Percentiles rank a stretch among this genome's conserved stretches.
Evolutionary conservation across 2,113 vertebrate genomes (phyloP).

Genomic region (Campylomormyrus tamandua): DNA sequence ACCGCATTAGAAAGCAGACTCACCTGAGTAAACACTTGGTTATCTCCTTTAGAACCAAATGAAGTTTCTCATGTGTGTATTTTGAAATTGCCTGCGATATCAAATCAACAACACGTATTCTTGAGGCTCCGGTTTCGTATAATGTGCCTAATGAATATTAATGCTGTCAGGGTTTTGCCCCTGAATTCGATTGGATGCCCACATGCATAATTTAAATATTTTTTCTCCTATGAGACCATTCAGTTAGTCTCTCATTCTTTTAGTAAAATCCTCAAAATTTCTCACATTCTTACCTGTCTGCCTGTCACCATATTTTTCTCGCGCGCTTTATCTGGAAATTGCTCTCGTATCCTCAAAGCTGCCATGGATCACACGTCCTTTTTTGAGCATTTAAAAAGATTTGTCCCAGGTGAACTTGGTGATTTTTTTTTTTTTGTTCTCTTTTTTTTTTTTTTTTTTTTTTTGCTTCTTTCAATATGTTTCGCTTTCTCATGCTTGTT

Average conservation of each 20-base stretch:
- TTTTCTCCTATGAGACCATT: not conserved
- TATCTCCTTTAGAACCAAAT: not conserved
- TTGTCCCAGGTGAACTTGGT: not conserved
- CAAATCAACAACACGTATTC: not conserved
- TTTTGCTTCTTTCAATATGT: not conserved
- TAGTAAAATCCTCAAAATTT: not conserved
- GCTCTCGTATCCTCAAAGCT: not conserved
- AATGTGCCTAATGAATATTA: not conserved
- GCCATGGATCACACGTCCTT: not conserved
- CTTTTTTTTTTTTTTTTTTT: too few species aligned
- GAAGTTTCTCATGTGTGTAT: not conserved
- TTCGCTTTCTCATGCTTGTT: not conserved
- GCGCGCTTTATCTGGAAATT: not conserved
- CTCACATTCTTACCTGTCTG: not conserved
- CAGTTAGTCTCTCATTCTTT: not conserved
- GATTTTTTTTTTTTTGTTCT: not conserved
- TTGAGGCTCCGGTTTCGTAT: not conserved
- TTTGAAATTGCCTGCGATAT: not conserved
- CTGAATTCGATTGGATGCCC: not conserved
- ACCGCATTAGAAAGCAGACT: not conserved
- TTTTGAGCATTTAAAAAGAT: not conserved
- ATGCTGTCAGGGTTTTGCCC: not conserved
- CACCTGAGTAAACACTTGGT: not conserved
- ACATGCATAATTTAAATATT: not conserved
- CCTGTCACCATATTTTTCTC: not conserved